Base-by-base conservation (phyloP, 2,888 invertebrate genomes). In the Pseudococcus longispinus region DNA sequence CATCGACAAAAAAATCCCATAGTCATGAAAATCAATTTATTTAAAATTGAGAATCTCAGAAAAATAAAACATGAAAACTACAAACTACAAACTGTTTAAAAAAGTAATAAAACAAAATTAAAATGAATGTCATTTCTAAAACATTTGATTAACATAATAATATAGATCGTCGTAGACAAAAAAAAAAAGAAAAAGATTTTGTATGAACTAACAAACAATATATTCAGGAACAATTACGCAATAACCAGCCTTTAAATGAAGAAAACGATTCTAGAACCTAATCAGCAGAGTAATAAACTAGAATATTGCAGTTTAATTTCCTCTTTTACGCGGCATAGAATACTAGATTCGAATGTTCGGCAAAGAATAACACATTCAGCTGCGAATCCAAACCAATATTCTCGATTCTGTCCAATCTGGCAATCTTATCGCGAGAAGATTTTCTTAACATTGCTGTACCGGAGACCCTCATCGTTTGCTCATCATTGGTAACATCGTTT, bases 301-400 rank as follows among this genome's bases (percentile, higher is more conserved):
- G 77, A 80, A 80, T 80, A 80, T 80, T 42, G 77, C 77, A 42
- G 26, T 26, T 42, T 9, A 20, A 80, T n/a, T 26, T 60, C 18
- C 8, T 9, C 82, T 51, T 77, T 87, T 83, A 88, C 88, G 91
- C 89, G 1, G 94, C 94, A 90, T 93, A 92, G 91, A 94, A 94
- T 74, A 93, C 92, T 83, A 94, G 92, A 90, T 93, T 93, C 83
- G 93, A 93, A 90, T 94, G 93, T 88, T 93, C 93, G 90, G 93
- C 93, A 0, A 93, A 93, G 90, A 94, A 94, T 88, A 94, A 90
- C 88, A 94, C 90, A 90, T 94, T 94, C 89, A 94, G 90, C 90
- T 94, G 94, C 0, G 94, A 94, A 90, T 94, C 94, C 89, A 94
- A 91, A 88, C 94, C 94, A 85, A 94, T 93, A 90, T 94, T 93